These are phyloP conservation scores for Dynastes maya DNA, from an alignment of 2,888 invertebrate genomes.

Conservation along the genomic window DNA sequence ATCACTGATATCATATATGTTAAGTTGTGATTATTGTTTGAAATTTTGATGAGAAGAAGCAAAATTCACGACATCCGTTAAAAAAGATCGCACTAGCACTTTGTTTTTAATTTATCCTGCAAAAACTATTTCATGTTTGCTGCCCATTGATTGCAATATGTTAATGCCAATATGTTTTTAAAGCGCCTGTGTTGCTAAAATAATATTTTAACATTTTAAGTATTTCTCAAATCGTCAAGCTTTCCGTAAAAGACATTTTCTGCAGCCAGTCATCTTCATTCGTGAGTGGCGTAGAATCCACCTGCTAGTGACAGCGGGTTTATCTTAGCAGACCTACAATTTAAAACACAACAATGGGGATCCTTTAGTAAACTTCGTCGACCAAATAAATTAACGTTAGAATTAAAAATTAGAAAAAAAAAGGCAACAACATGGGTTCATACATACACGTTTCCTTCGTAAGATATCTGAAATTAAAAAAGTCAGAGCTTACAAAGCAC, in stretches of 20 bases:
- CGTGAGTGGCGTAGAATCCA: not conserved
- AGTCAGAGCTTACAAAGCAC: conserved; percentile 27
- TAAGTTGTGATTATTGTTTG: no score
- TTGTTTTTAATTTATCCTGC: no score
- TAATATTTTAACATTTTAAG: no score
- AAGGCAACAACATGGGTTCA: not conserved
- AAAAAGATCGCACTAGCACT: no score
- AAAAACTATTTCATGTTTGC: no score
- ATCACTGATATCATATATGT: no score
- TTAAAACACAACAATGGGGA: conserved; percentile 7
- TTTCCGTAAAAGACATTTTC: not conserved
- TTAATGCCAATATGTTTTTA: no score
- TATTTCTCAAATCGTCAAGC: no score
- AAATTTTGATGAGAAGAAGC: no score
- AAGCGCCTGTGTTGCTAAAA: no score
- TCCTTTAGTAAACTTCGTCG: not conserved
- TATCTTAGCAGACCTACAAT: conserved; percentile 5
- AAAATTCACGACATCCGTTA: no score
- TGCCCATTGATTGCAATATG: no score
- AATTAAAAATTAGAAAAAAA: conserved; percentile 4
- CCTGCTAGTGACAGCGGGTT: not conserved
- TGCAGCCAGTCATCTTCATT: not conserved
- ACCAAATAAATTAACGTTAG: conserved; percentile 21
- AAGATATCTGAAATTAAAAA: conserved; percentile 35
- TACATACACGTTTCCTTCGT: conserved; percentile 25